Evolutionary conservation across 2,888 invertebrate genomes (phyloP), one percentile per base, ranked within the genome.

Genomic region (Drosophila paucipuncta): DNA sequence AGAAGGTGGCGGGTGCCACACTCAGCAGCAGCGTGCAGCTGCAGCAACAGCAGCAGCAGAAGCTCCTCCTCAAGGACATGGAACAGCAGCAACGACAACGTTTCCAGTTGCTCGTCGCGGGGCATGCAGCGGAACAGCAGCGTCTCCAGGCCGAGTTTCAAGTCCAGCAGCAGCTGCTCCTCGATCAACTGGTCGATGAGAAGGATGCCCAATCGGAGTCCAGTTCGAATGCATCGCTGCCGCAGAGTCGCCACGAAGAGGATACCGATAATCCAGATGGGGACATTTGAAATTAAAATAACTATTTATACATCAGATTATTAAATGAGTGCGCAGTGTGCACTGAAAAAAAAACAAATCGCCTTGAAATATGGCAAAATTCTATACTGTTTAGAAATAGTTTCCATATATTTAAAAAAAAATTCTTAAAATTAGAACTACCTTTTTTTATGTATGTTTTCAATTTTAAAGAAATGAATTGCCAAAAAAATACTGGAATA

Each of bases 101-200:
- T 18, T 66, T 81, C 16, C 70, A 79, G 28, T 39, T 37, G 9
- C 22, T 89, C 53, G 33, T 78, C 18, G 7, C 52, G 4, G 65
- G 75, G 10, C 85, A 86, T 64, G 68, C 71, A 1, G 58, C 67
- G 2, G 79, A 85, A 10, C 81, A 81, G 47, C 62, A 76, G 41
- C 73, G 76, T 3, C 41, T 89, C 13, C 81, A 83, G 33, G n/a
- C 55, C 0, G 58, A 79, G 4, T 71, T 86, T 7, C 73, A 72
- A 7, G 11, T 52, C 2, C 66, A 84, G 53, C 85, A 81, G 37
- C 83, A 79, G 55, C 30, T 30, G 9, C 43, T 83, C 2, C 71
- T 87, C 52, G 69, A 77, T 1, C 67, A 78, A 35, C 52, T 86
- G 69, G 7, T 70, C 7, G 49, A 28, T 2, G 62, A 68, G 22